Conservation (phyloP, 1,140 invertebrate genomes). For the Pectinophora gossypiella region DNA sequence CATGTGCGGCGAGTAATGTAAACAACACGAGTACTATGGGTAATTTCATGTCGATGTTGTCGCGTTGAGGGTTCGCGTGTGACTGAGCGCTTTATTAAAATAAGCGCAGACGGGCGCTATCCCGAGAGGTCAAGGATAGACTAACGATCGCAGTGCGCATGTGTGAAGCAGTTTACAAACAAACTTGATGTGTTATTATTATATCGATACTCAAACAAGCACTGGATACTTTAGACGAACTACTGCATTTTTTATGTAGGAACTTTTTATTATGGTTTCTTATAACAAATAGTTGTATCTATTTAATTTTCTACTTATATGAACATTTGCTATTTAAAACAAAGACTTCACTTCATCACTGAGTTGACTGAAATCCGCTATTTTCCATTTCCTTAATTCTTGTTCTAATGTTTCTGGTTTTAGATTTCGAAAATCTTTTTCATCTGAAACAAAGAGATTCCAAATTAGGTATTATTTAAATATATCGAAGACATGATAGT, state of each 20-base stretch:
- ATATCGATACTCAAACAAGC: too few species aligned
- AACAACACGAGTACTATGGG: slow-evolving; percentile 33
- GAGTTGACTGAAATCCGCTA: slow-evolving; percentile 53
- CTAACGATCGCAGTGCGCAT: background rate
- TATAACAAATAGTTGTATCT: too few species aligned
- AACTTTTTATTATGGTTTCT: too few species aligned
- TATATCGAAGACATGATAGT: too few species aligned
- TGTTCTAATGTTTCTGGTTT: slow-evolving; percentile 49
- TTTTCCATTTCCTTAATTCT: slow-evolving; percentile 60
- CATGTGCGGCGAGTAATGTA: slow-evolving; percentile 35
- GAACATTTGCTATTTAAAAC: too few species aligned
- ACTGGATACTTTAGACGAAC: too few species aligned
- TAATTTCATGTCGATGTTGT: slow-evolving; percentile 35
- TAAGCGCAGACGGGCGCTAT: too few species aligned
- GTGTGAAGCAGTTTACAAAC: background rate
- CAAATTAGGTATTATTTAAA: too few species aligned
- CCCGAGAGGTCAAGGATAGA: background rate
- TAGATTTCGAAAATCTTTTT: slow-evolving; percentile 59
- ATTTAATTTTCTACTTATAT: too few species aligned
- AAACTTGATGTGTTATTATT: too few species aligned
- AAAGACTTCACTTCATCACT: slow-evolving; percentile 40
- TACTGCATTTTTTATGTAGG: too few species aligned
- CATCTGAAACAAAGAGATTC: slow-evolving; percentile 64
- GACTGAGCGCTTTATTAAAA: too few species aligned
- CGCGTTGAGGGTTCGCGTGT: background rate